phyloP scores from a whole-genome alignment of 2,113 vertebrate genomes.

The Myodes glareolus region DNA sequence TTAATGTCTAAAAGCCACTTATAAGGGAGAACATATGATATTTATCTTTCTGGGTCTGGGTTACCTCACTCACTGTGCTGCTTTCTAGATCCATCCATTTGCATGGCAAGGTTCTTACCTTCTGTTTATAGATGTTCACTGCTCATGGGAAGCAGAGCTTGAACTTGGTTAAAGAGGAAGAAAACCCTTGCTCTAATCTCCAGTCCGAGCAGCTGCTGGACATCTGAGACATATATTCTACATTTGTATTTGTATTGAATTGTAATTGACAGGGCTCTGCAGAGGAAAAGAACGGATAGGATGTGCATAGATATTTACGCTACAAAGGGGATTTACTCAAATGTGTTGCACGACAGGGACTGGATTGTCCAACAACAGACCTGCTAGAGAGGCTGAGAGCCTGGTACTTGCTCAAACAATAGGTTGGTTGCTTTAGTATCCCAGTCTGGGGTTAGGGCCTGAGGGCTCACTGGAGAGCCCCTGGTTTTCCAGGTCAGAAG shows the following conservation, averaged over 20 bases:
- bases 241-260: neutral
- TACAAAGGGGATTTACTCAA: neutral
- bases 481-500: neutral
- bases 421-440: neutral
- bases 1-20: too few species aligned
- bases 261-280: neutral
- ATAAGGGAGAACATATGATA: too few species aligned
- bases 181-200: neutral
- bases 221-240: neutral
- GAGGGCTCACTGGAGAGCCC: neutral
- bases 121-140: neutral
- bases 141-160: constrained; percentile 13
- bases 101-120: neutral
- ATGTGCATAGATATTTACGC: neutral
- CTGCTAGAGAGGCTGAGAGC: neutral
- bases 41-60: too few species aligned
- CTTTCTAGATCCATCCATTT: too few species aligned
- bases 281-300: neutral
- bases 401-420: neutral
- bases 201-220: neutral
- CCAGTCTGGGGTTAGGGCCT: neutral
- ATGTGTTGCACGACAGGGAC: neutral
- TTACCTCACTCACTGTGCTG: too few species aligned
- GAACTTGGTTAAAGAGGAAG: neutral
- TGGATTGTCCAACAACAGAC: neutral